A percentile compares a stretch with the other conserved stretches of the same genome.
Evolutionary conservation across 2,113 vertebrate genomes (phyloP).

Genomic region (Electrona antarctica): DNA sequence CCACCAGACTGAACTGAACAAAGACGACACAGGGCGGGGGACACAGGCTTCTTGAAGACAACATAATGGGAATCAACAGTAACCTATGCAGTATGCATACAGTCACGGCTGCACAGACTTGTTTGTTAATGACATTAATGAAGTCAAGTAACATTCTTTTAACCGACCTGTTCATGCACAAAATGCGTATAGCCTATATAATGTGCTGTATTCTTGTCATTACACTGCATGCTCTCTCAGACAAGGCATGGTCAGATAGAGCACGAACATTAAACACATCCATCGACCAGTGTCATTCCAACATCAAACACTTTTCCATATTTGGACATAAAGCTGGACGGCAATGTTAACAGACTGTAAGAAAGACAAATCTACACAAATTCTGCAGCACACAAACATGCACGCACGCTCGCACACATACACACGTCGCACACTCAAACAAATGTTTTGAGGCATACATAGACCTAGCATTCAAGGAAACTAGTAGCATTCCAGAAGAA

Average conservation of each 20-base stretch:
- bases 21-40: no score
- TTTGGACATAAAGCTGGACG: constrained; percentile 25
- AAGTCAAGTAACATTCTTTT: not conserved
- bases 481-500: constrained; percentile 65
- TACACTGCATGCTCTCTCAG: constrained; percentile 56
- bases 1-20: no score
- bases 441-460: not conserved
- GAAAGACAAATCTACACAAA: constrained; percentile 3
- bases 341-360: constrained; percentile 42
- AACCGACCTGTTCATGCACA: constrained; percentile 55
- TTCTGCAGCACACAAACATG: not conserved
- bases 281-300: constrained; percentile 54
- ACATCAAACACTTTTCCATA: constrained; percentile 45
- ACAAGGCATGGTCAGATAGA: constrained; percentile 18
- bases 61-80: no score
- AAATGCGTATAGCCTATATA: constrained; percentile 1
- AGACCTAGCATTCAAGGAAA: not conserved
- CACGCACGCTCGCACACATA: constrained; percentile 32
- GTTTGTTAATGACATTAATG: constrained; percentile 8
- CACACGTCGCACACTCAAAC: constrained; percentile 7
- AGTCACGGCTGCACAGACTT: not conserved
- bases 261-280: constrained; percentile 8
- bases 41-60: no score
- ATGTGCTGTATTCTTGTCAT: constrained; percentile 14
- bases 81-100: not conserved